Conservation (phyloP, 2,797 vertebrate genomes). For the Macrochelys suwanniensis region DNA sequence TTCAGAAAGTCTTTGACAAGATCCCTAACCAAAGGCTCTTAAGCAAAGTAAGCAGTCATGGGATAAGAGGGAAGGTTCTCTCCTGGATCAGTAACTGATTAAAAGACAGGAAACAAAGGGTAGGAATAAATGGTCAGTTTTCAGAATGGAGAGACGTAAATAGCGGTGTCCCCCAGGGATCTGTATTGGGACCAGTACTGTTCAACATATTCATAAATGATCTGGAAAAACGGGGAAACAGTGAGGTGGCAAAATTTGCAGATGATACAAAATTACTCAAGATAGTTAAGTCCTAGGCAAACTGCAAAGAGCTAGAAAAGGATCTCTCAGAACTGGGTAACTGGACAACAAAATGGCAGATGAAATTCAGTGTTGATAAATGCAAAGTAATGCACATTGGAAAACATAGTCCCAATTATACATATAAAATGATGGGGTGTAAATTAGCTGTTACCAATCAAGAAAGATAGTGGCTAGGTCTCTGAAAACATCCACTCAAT, state of each 20-base stretch:
- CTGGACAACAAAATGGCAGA: not conserved
- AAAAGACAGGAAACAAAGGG: not conserved
- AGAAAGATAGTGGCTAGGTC: not conserved
- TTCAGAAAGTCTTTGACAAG: not conserved
- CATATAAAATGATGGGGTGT: not conserved
- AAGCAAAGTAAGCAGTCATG: not conserved
- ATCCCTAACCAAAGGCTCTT: not conserved
- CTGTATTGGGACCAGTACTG: not conserved
- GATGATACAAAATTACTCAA: not conserved
- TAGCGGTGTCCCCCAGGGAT: not conserved
- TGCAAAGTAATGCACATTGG: not conserved
- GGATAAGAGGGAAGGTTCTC: not conserved
- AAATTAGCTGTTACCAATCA: not conserved
- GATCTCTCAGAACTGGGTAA: not conserved
- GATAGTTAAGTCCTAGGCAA: not conserved
- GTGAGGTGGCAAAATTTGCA: not conserved
- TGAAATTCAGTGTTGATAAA: not conserved
- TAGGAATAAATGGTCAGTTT: not conserved
- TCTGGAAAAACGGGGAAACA: not conserved
- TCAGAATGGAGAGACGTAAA: not conserved
- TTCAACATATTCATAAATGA: not conserved
- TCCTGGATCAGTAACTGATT: not conserved
- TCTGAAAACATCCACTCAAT: not conserved
- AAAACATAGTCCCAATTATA: not conserved
- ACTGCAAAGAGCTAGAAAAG: not conserved